Evolutionary conservation across 2,888 invertebrate genomes (phyloP).

Genomic region (Hyles lineata): DNA sequence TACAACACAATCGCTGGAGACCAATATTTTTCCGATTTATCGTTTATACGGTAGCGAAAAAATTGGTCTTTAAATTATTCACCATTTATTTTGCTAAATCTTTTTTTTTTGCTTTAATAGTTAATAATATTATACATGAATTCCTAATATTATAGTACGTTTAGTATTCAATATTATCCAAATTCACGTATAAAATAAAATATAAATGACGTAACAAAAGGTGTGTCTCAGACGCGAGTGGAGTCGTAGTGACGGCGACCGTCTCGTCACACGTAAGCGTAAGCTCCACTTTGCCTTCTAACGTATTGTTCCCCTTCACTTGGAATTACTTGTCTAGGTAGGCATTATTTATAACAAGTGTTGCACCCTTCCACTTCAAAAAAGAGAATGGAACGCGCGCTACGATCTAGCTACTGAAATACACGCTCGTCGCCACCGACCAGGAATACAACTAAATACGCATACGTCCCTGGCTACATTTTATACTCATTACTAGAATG

Average conservation of each 20-base stretch:
- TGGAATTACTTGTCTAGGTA: conserved; percentile 50
- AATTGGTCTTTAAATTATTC: too few relatives aligned
- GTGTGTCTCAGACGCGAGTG: background rate
- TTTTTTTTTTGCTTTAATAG: too few relatives aligned
- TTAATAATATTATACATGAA: too few relatives aligned
- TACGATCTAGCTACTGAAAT: conserved; percentile 17
- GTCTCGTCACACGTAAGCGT: conserved; percentile 38
- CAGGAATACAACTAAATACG: conserved; percentile 8
- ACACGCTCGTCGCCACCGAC: background rate
- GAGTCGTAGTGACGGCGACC: background rate
- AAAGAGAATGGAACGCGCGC: conserved; percentile 48
- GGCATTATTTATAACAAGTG: conserved; percentile 30
- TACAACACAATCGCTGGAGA: too few relatives aligned
- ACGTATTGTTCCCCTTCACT: conserved; percentile 59
- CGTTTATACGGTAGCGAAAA: too few relatives aligned
- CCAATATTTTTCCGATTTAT: too few relatives aligned
- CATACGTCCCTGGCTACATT: too few relatives aligned
- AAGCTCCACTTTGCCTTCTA: conserved; percentile 55
- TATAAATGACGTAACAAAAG: background rate
- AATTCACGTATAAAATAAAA: background rate
- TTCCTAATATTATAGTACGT: too few relatives aligned
- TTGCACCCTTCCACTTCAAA: conserved; percentile 61
- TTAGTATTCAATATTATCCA: background rate
- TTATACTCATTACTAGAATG: too few relatives aligned
- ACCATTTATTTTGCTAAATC: too few relatives aligned